Evolutionary conservation across 2,888 invertebrate species (phyloP), one percentile per base, ranked within the genome.

Genomic region (Oasisia sp.): DNA sequence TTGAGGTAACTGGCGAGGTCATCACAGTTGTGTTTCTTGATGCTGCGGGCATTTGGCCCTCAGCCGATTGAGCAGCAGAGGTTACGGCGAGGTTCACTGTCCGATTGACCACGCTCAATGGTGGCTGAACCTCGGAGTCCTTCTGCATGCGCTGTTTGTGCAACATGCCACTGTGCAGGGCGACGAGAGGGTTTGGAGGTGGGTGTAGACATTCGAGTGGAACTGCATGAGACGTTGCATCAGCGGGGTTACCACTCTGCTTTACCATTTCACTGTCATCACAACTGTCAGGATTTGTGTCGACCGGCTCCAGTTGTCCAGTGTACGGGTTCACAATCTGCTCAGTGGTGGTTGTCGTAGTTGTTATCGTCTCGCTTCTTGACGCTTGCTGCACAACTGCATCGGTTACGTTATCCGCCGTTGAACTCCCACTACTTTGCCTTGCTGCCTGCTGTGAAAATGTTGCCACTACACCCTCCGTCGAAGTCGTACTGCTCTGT

Each of bases 291-390:
- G 74, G 74, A 74, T n/a, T 74, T 74, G 74, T 74, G 74, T 93
- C 93, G 27, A 93, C 92, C 11, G 92, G 92, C 92, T 93, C 93
- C 89, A 93, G 92, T 56, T 93, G 93, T 50, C 93, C 93, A 32
- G 93, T 93, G 58, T 93, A 93, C 3, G 93, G 93, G 91, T 93
- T 93, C 19, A 93, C 93, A 74, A 93, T 93, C 45, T 93, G 93
- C 89, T 74, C 19, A 74, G 74, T 74, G n/a, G 74, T 92, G 92
- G 90, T 44, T 32, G 32, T 90, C 32, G 90, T 32, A 32, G 90
- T 90, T 90, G 90, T 32, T 9, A 32, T n/a, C n/a, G 90, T 32
- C 74, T 74, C 74, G 27, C 27, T 74, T 74, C 74, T 74, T 27
- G 74, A 74, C 0, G 74, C 74, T 27, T 74, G 74, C 7, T 74